These are phyloP conservation scores for Leptobrachium leishanense DNA, from an alignment of 2,113 vertebrate genomes.

Conservation along the genomic window DNA sequence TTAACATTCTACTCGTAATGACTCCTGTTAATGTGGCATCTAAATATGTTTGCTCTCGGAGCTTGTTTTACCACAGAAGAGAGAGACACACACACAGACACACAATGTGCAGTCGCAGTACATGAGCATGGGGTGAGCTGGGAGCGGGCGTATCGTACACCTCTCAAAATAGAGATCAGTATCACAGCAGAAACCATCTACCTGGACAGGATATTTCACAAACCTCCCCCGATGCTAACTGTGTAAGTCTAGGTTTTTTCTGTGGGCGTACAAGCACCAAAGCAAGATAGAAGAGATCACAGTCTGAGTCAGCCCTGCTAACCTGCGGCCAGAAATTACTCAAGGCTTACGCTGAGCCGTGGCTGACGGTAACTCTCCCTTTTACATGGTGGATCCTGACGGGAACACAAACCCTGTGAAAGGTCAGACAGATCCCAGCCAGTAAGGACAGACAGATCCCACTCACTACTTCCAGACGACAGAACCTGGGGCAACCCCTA, in stretches of 20 bases:
- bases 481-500: background rate
- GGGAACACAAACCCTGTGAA: constrained; percentile 12
- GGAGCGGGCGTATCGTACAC: no score
- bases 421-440: constrained; percentile 15
- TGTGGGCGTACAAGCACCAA: constrained; percentile 21
- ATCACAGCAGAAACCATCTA: no score
- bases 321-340: constrained; percentile 28
- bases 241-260: constrained; percentile 36
- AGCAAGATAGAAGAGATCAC: background rate
- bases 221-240: constrained; percentile 1
- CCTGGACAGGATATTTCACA: constrained; percentile 40
- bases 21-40: no score
- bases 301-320: constrained; percentile 20
- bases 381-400: constrained; percentile 25
- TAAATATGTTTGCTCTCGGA: no score
- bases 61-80: no score
- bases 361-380: constrained; percentile 39
- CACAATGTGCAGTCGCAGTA: no score
- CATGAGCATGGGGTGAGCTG: no score
- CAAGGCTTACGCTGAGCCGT: background rate
- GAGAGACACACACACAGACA: no score
- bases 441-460: background rate
- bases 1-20: no score
- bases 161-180: no score
- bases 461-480: background rate